A percentile compares a stretch with the other conserved stretches of the same genome.
Conservation (phyloP, 1,140 invertebrate species). For the Macrotrachela quadricornifera region DNA sequence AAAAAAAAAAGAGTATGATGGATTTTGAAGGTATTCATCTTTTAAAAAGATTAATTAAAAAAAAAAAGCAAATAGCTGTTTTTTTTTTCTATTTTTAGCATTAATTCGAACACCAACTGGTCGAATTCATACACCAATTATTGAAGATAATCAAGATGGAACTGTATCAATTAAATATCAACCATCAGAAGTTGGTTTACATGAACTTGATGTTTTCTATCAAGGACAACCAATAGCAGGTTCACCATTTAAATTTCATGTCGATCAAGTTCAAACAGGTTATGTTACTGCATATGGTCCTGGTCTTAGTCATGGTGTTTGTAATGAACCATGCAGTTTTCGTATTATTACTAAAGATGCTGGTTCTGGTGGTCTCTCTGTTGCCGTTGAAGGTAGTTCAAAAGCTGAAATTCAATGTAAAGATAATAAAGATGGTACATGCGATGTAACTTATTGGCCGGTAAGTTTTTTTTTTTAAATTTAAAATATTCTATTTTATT, state of each 20-base stretch:
- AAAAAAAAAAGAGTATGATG: too few relatives aligned
- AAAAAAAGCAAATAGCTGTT: too few relatives aligned
- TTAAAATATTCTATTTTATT: too few relatives aligned
- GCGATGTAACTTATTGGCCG: conserved; percentile 12
- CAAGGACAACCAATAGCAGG: conserved; percentile 83
- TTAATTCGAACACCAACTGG: conserved; percentile 75
- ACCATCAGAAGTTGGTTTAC: conserved; percentile 72
- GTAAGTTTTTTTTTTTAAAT: too few relatives aligned
- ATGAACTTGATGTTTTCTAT: conserved; percentile 74
- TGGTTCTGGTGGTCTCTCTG: conserved; percentile 65
- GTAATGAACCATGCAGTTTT: conserved; percentile 75
- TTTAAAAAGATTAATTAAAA: too few relatives aligned
- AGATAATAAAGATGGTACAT: conserved; percentile 58
- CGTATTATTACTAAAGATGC: conserved; percentile 90
- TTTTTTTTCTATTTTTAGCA: neutral
- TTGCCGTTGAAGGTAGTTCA: conserved; percentile 78
- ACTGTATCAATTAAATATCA: conserved; percentile 84
- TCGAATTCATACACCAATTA: conserved; percentile 45
- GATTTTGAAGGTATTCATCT: too few relatives aligned
- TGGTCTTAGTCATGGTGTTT: conserved; percentile 44
- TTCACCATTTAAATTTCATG: conserved; percentile 23
- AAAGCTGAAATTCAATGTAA: conserved; percentile 78
- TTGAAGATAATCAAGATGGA: conserved; percentile 86
- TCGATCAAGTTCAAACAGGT: conserved; percentile 68
- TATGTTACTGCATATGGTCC: conserved; percentile 81